Evolutionary conservation across 2,888 invertebrate genomes (phyloP), one percentile per base, ranked within the genome.

Genomic region (Phytoseiulus persimilis): DNA sequence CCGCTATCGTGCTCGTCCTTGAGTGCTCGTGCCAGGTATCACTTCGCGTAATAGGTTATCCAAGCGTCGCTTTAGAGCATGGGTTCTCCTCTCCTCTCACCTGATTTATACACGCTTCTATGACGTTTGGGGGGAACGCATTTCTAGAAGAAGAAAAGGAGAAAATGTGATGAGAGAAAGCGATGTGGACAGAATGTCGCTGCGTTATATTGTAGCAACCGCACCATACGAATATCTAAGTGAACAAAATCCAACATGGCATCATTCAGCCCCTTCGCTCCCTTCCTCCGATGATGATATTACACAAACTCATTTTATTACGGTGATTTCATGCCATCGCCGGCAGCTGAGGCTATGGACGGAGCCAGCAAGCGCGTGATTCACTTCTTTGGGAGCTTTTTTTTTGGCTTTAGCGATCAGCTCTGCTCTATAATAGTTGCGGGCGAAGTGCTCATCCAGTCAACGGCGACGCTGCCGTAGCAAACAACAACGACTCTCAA

Each of bases 121-220:
- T 95, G 90, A 98, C 94, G 93, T 98, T 98, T 91, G 96, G 96
- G 45, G 97, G 97, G 92, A 98, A 97, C 93, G 98, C 95, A 92
- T 97, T 98, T 93, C 97, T 96, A 94, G 90, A 95, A 95, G 91
- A 91, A 91, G 92, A 92, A 92, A 90, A 31, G 31, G 23, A 84
- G 33, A 87, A 33, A 83, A 87, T 31, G 32, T 18, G 65, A 65
- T 65, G 65, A 65, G 65, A 65, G 18, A 23, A 65, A 18, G 28
- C 65, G 65, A 65, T 65, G 65, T 65, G 65, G 65, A 65, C 65
- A 65, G 31, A 83, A 31, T 32, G 31, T 39, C 33, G 84, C 84
- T 32, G 9, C 39, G 32, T 39, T 84, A 33, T 39, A 32, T 39
- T 32, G 84, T 39, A 11, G 84, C 39, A 39, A 39, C n/a, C 39